Base-by-base conservation (phyloP, 2,888 invertebrate species). In the Xylocampa areola region DNA sequence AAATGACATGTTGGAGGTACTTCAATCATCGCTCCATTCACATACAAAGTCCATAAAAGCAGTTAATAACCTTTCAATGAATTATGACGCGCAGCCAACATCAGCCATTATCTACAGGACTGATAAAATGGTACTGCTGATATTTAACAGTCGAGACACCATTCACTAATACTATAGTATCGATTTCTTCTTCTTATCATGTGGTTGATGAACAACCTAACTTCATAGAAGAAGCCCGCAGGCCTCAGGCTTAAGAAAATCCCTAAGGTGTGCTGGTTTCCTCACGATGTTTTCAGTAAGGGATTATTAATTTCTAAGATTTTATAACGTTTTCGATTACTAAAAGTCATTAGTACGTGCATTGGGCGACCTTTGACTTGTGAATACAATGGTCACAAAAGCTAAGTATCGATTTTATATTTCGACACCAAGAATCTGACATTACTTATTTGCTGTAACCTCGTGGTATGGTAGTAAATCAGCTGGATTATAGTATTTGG, bases 381-480 rank as follows among this genome's bases (percentile, higher is more conserved):
- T n/a, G n/a, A n/a, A n/a, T n/a, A n/a, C n/a, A n/a, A n/a, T n/a
- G n/a, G n/a, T n/a, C n/a, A n/a, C n/a, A n/a, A n/a, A n/a, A n/a
- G n/a, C n/a, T n/a, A n/a, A n/a, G n/a, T n/a, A n/a, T n/a, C 6
- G 40, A 45, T 55, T 55, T 41, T 49, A 47, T 68, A 59, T 70
- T 52, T 44, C 32, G 36, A 45, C 47, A 64, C 27, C n/a, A 32
- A 40, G 25, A 40, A 55, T 51, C 39, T 43, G 37, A 44, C 14
- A 64, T 57, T 55, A 53, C 47, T 73, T 68, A 51, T 73, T 71
- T 53, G 41, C 41, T 43, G 8, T 52, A 64, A 53, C 65, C 47
- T 54, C 30, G 35, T 52, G 65, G 54, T 57, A 43, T 32, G 54
- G 51, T 52, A 57, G 17, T 44, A 54, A 73, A 60, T 64, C 47